Evolutionary conservation across 2,888 invertebrate genomes (phyloP).

Genomic region (Apoda limacodes): DNA sequence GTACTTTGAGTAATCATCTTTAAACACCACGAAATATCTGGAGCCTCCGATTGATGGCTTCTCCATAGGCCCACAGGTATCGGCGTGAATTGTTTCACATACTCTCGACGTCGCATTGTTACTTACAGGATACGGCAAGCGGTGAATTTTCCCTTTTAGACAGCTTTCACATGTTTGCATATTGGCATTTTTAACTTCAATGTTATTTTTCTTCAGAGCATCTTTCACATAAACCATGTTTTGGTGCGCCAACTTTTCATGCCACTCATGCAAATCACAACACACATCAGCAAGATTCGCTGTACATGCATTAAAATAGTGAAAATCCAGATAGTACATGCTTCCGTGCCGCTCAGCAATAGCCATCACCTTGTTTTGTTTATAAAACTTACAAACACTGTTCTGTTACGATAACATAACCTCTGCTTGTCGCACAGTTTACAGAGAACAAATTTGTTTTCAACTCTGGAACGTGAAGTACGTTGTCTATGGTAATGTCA

Average conservation of each 20-base stretch:
- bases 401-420: slow-evolving; percentile 8
- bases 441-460: slow-evolving; percentile 15
- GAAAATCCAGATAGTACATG: slow-evolving; percentile 6
- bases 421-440: slow-evolving; percentile 7
- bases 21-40: slow-evolving; percentile 3
- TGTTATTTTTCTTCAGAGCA: slow-evolving; percentile 8
- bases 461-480: slow-evolving; percentile 12
- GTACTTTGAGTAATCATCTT: not conserved
- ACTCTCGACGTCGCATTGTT: not conserved
- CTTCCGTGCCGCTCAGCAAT: slow-evolving; percentile 4
- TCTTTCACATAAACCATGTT: slow-evolving; percentile 9
- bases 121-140: slow-evolving; percentile 4
- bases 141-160: slow-evolving; percentile 8
- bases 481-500: slow-evolving; percentile 11
- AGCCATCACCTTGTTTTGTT: slow-evolving; percentile 4
- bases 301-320: not conserved
- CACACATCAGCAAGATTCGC: not conserved
- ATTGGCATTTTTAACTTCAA: no score
- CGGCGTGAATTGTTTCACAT: slow-evolving; percentile 8
- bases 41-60: slow-evolving; percentile 5
- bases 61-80: slow-evolving; percentile 13
- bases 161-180: slow-evolving; percentile 1
- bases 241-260: slow-evolving; percentile 14
- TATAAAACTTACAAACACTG: slow-evolving; percentile 6
- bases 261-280: slow-evolving; percentile 12